Evolutionary conservation across 1,140 invertebrate species (phyloP), one percentile per base, ranked within the genome.

Genomic region (Atta texana): DNA sequence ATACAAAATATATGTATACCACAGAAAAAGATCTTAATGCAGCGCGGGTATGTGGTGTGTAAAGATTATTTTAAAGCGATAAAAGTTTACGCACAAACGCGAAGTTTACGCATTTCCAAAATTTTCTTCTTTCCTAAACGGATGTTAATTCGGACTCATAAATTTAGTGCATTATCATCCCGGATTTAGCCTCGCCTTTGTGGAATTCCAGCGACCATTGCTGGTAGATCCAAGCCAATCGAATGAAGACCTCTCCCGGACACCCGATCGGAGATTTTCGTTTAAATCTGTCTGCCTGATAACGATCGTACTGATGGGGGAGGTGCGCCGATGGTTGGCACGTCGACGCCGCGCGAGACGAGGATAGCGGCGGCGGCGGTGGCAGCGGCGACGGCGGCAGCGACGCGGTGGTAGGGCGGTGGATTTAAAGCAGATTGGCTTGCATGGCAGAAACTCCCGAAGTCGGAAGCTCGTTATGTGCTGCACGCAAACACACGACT

Each of bases 401-500:
- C 14, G 76, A 44, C 44, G 55, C 84, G 44, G 74, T 14, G 86
- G 75, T 74, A 16, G 51, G 84, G 64, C 53, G 86, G 86, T 75
- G 84, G 86, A 88, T 92, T 90, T 88, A 91, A 90, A 90, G 88
- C 90, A 89, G 89, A 94, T 94, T 93, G 93, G 92, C 87, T 94
- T 93, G 90, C 93, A 93, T 90, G 92, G 91, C 89, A 92, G 88
- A 87, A 91, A 92, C 89, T 88, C 90, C 87, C 89, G 90, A 92
- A 93, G 92, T 94, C 92, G 92, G 93, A 93, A 94, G 94, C 94
- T 94, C 92, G 94, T 95, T 95, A 94, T 94, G 93, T 94, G 93
- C 92, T 94, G 93, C 94, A 95, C 94, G 94, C 94, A 93, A 94
- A 94, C 93, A 94, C 91, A 94, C 91, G 93, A 94, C 94, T 94